Evolutionary conservation across 2,888 invertebrate genomes (phyloP).

Genomic region (Campaea margaritaria): DNA sequence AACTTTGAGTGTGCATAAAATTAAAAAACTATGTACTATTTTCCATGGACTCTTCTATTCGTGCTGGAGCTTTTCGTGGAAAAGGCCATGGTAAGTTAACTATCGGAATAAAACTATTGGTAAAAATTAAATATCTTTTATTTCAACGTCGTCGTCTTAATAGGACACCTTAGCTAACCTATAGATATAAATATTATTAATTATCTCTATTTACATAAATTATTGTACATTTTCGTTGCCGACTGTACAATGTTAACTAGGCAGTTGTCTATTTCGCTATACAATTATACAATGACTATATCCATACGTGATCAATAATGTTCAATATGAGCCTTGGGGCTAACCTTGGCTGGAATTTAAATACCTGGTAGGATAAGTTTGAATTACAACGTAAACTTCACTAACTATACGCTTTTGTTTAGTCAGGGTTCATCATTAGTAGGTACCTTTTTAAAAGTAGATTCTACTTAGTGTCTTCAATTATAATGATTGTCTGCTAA

Average conservation of each 20-base stretch:
- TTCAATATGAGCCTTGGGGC: not conserved
- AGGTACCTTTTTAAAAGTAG: no score
- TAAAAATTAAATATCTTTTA: conserved; percentile 51
- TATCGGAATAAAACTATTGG: conserved; percentile 70
- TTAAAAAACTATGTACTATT: conserved; percentile 64
- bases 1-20: conserved; percentile 40
- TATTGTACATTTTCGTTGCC: conserved; percentile 3
- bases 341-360: no score
- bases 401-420: no score
- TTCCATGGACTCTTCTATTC: conserved; percentile 82
- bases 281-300: no score
- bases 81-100: conserved; percentile 81
- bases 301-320: no score
- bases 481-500: no score
- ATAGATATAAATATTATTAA: conserved; percentile 10
- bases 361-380: no score
- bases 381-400: no score
- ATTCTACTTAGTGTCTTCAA: no score
- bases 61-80: conserved; percentile 77
- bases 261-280: no score
- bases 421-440: no score
- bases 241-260: no score
- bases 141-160: conserved; percentile 16
- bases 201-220: conserved; percentile 40
- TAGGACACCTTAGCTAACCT: conserved; percentile 8